Conservation (phyloP, 2,888 invertebrate genomes). For the Thyatira batis region DNA sequence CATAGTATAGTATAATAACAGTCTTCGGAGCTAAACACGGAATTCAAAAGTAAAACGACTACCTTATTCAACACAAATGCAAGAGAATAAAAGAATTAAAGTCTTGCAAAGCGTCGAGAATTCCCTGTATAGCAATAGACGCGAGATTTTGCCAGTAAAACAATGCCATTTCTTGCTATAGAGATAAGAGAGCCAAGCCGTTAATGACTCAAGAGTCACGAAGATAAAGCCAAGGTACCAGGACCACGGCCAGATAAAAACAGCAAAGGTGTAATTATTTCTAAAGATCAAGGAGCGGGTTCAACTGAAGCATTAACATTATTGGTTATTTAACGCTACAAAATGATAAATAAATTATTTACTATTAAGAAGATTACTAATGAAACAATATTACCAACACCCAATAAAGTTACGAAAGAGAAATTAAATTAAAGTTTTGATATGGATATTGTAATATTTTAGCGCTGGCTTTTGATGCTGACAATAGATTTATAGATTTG, state of each 20-base stretch:
- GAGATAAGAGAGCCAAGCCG: constrained; percentile 18
- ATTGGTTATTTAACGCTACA: neutral
- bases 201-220: constrained; percentile 15
- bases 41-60: too few relatives aligned
- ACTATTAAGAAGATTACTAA: neutral
- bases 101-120: neutral
- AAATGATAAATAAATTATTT: neutral
- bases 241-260: constrained; percentile 23
- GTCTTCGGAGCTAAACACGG: too few relatives aligned
- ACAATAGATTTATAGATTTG: too few relatives aligned
- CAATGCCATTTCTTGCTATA: constrained; percentile 13
- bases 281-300: constrained; percentile 32
- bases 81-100: neutral
- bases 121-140: neutral
- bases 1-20: too few relatives aligned
- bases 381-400: too few relatives aligned
- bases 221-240: constrained; percentile 18
- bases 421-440: too few relatives aligned
- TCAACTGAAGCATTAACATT: constrained; percentile 5
- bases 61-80: too few relatives aligned
- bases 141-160: constrained; percentile 16
- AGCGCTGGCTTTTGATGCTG: neutral
- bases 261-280: constrained; percentile 30
- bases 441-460: neutral
- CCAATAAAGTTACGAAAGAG: too few relatives aligned